Base-by-base conservation (phyloP, 2,888 invertebrate species). In the Oscheius sp. region DNA sequence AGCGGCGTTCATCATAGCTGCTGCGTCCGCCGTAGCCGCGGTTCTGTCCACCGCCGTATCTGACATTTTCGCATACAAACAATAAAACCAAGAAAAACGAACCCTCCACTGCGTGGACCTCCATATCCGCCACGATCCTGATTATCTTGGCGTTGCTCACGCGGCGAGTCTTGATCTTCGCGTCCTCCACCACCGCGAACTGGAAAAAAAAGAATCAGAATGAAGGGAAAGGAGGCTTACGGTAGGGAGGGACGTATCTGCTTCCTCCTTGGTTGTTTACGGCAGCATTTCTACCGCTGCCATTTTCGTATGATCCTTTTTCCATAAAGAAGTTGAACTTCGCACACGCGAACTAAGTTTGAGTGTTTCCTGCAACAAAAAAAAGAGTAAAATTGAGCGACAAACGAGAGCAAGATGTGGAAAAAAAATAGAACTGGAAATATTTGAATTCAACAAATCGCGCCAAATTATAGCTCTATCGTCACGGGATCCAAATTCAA, bases 171-270 rank as follows among this genome's bases (percentile, higher is more conserved):
- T 42, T 42, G 70, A 11, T 73, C 74, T 21, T 73, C 80, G 59
- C 77, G 72, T 32, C 55, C 68, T 53, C 68, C 68, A 51, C 76
- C 68, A 32, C 76, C 77, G 53, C 87, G 84, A 59, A 84, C 42
- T 42, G 7, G 7, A 42, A 42, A 42, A 42, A 7, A 42, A 42
- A 42, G 3, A 42, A 5, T 42, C 42, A 42, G 21, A 21, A 21
- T 21, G 21, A 21, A 21, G 21, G 21, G 21, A 42, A 42, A 42
- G 42, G 3, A 42, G 7, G 42, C 42, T 42, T 42, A 42, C 42
- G 80, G 73, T 82, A 82, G 62, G 87, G 87, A 70, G 87, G 87
- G 35, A 87, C 85, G 79, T 87, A 87, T 65, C 68, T 51, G 13
- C 7, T 42, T 42, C 37, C 53, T 68, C 55, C 55, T 53, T 68